phyloP scores from a whole-genome alignment of 1,140 invertebrate species.

The Cotesia glomerata region DNA sequence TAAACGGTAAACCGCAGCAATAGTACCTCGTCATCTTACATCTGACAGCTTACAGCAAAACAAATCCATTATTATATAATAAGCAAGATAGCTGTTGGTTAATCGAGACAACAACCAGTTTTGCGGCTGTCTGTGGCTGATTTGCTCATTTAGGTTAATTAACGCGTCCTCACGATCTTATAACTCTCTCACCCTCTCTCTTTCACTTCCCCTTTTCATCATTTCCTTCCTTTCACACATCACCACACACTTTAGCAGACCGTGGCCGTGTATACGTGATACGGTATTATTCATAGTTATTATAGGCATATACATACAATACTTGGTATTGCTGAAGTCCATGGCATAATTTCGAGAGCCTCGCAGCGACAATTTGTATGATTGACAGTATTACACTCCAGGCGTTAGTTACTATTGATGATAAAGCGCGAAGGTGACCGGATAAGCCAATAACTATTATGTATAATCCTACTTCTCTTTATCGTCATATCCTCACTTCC shows the following conservation, averaged over 20 bases:
- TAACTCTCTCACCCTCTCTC: slow-evolving; percentile 2
- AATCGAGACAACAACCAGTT: slow-evolving; percentile 14
- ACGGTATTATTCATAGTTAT: not conserved
- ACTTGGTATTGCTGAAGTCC: not conserved
- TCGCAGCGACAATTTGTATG: slow-evolving; percentile 3
- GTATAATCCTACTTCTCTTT: not conserved
- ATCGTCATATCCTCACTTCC: not conserved
- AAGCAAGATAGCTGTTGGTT: not conserved
- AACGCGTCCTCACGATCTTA: slow-evolving; percentile 1
- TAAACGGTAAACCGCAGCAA: not conserved
- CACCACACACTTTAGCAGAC: not conserved
- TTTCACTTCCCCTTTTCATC: slow-evolving; percentile 4
- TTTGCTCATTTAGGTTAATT: slow-evolving; percentile 25
- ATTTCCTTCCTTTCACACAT: not conserved
- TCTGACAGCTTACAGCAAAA: not conserved
- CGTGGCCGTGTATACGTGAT: not conserved
- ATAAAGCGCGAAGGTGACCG: slow-evolving; percentile 4
- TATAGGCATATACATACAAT: not conserved
- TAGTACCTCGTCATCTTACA: not conserved
- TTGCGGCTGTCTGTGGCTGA: slow-evolving; percentile 9
- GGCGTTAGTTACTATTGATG: slow-evolving; percentile 4
- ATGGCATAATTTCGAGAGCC: not conserved
- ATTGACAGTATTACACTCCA: not conserved
- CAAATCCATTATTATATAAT: too few species aligned
- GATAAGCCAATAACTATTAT: not conserved